Evolutionary conservation across 2,888 invertebrate species (phyloP).

Genomic region (Volucella zonaria): DNA sequence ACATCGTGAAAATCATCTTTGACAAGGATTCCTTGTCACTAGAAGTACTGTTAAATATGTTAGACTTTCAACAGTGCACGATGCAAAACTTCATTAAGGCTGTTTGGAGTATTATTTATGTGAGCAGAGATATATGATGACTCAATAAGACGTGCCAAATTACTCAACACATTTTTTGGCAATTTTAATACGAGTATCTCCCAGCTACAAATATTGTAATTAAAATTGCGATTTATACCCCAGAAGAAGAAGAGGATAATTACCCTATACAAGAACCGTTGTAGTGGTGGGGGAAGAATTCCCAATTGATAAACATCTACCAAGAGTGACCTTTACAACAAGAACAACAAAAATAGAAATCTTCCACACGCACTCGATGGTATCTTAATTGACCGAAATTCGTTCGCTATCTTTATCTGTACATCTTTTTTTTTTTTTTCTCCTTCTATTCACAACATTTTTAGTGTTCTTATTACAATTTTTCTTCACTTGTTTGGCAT

Average conservation of each 20-base stretch:
- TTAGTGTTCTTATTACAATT: conserved; percentile 34
- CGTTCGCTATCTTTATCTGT: conserved; percentile 55
- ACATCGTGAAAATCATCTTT: too few species aligned
- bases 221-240: conserved; percentile 42
- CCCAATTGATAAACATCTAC: conserved; percentile 61
- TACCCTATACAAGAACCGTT: conserved; percentile 37
- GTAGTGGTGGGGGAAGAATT: conserved; percentile 37
- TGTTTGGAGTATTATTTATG: too few species aligned
- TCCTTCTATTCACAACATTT: conserved; percentile 27
- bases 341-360: conserved; percentile 46
- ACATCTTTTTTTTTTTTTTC: conserved; percentile 27
- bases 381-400: conserved; percentile 70
- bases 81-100: too few species aligned
- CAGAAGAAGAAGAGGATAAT: conserved; percentile 47
- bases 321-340: conserved; percentile 61
- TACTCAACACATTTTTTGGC: too few species aligned
- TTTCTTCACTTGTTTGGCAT: background rate
- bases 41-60: too few species aligned
- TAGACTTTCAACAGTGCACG: too few species aligned
- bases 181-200: conserved; percentile 4
- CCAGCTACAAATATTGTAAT: conserved; percentile 38
- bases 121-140: too few species aligned
- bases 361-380: conserved; percentile 71
- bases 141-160: too few species aligned
- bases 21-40: too few species aligned